phyloP scores from a whole-genome alignment of 2,113 vertebrate genomes.

The Corythoichthys haematopterus region DNA sequence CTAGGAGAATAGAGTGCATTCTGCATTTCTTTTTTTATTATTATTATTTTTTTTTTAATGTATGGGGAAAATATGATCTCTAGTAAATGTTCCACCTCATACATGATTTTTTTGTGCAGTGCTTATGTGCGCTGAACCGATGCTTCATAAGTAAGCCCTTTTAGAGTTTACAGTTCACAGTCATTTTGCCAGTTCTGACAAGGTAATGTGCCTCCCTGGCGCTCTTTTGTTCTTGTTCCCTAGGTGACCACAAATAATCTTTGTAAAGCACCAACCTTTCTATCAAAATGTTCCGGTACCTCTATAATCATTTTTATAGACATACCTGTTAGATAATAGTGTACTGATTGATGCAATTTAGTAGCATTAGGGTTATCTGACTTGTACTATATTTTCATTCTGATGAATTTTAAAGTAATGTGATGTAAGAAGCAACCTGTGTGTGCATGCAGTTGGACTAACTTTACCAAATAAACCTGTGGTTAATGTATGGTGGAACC shows the following conservation, averaged over 20 bases:
- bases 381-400: constrained; percentile 1
- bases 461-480: neutral
- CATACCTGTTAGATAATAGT: constrained; percentile 34
- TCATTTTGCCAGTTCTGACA: constrained; percentile 29
- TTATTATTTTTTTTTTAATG: neutral
- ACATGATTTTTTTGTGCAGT: neutral
- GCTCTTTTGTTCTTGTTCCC: constrained; percentile 47
- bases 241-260: constrained; percentile 40
- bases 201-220: constrained; percentile 37
- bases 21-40: neutral
- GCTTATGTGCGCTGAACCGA: neutral
- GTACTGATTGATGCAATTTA: constrained; percentile 59
- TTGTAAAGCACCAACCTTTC: constrained; percentile 21
- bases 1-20: neutral
- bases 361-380: constrained; percentile 40
- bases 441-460: neutral
- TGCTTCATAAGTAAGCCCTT: neutral
- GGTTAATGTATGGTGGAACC: neutral
- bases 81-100: neutral
- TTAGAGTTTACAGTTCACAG: neutral
- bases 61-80: neutral
- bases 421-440: neutral
- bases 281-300: constrained; percentile 23
- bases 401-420: constrained; percentile 28
- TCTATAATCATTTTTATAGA: constrained; percentile 42